phyloP scores from a whole-genome alignment of 1,140 invertebrate species.

The Cotesia glomerata region DNA sequence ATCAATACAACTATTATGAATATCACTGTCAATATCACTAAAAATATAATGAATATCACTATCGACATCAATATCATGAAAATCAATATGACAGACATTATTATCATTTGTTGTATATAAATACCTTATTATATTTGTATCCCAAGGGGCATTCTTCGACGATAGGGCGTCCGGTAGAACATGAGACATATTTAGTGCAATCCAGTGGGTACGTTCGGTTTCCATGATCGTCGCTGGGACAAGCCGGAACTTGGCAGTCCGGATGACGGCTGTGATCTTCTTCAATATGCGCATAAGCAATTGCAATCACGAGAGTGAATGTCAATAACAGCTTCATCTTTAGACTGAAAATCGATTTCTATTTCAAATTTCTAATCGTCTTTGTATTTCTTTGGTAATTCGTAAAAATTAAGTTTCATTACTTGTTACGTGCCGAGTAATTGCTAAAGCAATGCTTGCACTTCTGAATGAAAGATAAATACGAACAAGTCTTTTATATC shows the following conservation, averaged over 20 bases:
- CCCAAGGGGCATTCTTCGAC: conserved; percentile 21
- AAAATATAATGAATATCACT: no score
- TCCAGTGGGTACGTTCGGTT: conserved; percentile 31
- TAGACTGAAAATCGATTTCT: no score
- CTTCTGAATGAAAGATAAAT: no score
- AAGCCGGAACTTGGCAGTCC: conserved; percentile 26
- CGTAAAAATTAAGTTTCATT: no score
- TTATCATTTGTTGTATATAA: not conserved
- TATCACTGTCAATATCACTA: no score
- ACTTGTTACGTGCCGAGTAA: no score
- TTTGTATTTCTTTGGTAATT: no score
- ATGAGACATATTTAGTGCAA: conserved; percentile 35
- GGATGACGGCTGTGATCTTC: not conserved
- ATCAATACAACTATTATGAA: no score
- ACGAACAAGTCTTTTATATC: no score
- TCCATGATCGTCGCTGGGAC: not conserved
- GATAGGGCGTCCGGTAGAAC: not conserved
- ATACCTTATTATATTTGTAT: conserved; percentile 34
- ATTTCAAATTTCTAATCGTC: no score
- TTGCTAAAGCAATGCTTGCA: no score
- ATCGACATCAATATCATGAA: no score
- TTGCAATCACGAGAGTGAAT: not conserved
- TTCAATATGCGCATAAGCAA: not conserved
- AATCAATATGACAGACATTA: not conserved
- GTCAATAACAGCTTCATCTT: not conserved